A percentile compares a stretch with the other conserved stretches of the same genome.
phyloP scores from a whole-genome alignment of 1,140 invertebrate genomes.

The Scaptomyza graminum region DNA sequence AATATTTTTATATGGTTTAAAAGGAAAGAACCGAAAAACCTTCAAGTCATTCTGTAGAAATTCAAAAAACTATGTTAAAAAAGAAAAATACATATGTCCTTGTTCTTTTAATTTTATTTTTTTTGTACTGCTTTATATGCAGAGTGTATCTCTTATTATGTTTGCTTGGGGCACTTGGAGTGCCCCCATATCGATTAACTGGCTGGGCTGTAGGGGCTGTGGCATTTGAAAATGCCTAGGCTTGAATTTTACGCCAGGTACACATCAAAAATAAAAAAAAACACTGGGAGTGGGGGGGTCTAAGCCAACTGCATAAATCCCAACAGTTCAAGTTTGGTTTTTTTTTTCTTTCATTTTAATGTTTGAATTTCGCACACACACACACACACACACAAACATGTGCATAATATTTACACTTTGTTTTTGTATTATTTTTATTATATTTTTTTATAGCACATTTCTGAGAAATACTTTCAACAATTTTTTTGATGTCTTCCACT shows the following conservation, averaged over 20 bases:
- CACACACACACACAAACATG: background rate
- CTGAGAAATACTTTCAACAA: constrained; percentile 23
- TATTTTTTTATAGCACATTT: background rate
- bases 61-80: background rate
- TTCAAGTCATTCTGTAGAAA: background rate
- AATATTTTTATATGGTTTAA: too few relatives aligned
- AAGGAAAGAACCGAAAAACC: too few relatives aligned
- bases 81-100: background rate
- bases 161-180: constrained; percentile 16
- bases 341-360: too few relatives aligned
- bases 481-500: constrained; percentile 8
- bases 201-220: constrained; percentile 7
- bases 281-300: constrained; percentile 1
- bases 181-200: constrained; percentile 51
- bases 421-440: background rate
- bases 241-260: constrained; percentile 41
- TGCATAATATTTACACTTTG: background rate
- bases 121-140: background rate
- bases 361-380: background rate
- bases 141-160: constrained; percentile 17
- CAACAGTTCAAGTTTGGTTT: background rate
- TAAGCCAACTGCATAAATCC: background rate
- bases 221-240: constrained; percentile 34
- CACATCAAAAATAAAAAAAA: constrained; percentile 31
- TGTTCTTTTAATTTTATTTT: background rate